Base-by-base conservation (phyloP, 2,888 invertebrate genomes). In the Tiliacea citrago region DNA sequence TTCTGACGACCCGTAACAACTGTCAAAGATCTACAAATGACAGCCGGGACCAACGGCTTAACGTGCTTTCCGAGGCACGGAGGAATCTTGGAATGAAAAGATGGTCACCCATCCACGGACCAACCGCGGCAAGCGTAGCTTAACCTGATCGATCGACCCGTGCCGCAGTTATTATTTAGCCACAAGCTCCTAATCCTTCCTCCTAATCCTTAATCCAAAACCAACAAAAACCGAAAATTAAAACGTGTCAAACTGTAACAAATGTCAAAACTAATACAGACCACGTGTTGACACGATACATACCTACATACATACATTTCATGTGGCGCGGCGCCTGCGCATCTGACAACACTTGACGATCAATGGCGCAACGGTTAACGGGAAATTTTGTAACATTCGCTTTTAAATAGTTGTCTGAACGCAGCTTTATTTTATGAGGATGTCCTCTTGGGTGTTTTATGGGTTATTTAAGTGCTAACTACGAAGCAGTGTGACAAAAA, bases 291-390 rank as follows among this genome's bases (percentile, higher is more conserved):
- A 65, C 69, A 79, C 61, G 29, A 58, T 68, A 68, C 60, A 51
- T 77, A 71, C 35, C 55, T 35, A 35, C 58, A 42, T 9, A 21
- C 39, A 57, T 55, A 65, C 73, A 68, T 53, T 68, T 62, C 35
- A 47, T 57, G 16, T 60, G 67, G 53, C 12, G 29, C 85, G 85
- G 79, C 70, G 69, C 78, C 73, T 72, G 66, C 63, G 73, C 87
- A 89, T 77, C 68, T 86, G 87, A 67, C 79, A 86, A 84, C 85
- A 86, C 88, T 85, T 82, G 63, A 74, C 58, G 62, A 70, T 74
- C 85, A 81, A 68, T 74, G 70, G 85, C 88, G 85, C 81, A 89
- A 90, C 90, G 82, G 74, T 88, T 89, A 77, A 73, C 81, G 73
- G 77, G 78, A 78, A 76, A 79, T 68, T 79, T 77, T 79, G 67